Percentiles rank a stretch among this genome's conserved stretches.
Evolutionary conservation across 2,113 vertebrate genomes (phyloP).

Genomic region (Podocnemis expansa): DNA sequence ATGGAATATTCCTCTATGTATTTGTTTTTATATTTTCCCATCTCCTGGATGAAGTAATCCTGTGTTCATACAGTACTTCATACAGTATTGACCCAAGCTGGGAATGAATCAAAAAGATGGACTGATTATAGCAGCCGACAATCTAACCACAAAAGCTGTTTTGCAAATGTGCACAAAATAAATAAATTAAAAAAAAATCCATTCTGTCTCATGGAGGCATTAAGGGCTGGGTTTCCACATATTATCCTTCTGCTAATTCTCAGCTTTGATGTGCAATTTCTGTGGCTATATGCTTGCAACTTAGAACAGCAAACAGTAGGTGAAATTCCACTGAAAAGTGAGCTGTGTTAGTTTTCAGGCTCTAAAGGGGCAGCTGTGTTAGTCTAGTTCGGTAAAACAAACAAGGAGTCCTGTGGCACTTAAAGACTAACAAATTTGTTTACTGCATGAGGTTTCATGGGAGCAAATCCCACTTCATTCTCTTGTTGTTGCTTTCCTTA

Average conservation of each 20-base stretch:
- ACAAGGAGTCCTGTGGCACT: too few species aligned
- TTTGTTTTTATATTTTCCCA: not conserved
- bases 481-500: not conserved
- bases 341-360: not conserved
- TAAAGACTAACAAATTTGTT: too few species aligned
- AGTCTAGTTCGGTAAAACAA: too few species aligned
- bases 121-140: not conserved
- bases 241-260: not conserved
- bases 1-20: not conserved
- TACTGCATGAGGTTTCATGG: too few species aligned
- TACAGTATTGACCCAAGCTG: not conserved
- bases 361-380: too few species aligned
- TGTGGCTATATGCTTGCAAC: not conserved
- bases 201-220: slow-evolving; percentile 28
- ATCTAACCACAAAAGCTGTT: not conserved
- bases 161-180: slow-evolving; percentile 34
- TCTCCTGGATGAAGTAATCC: not conserved
- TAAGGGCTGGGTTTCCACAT: not conserved
- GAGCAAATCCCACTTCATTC: too few species aligned
- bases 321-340: not conserved
- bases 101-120: not conserved
- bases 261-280: slow-evolving; percentile 11
- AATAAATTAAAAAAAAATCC: too few species aligned
- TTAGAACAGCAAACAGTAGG: slow-evolving; percentile 4
- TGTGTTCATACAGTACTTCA: not conserved